phyloP scores from a whole-genome alignment of 1,140 invertebrate genomes.

The Drosophila lacertosa region DNA sequence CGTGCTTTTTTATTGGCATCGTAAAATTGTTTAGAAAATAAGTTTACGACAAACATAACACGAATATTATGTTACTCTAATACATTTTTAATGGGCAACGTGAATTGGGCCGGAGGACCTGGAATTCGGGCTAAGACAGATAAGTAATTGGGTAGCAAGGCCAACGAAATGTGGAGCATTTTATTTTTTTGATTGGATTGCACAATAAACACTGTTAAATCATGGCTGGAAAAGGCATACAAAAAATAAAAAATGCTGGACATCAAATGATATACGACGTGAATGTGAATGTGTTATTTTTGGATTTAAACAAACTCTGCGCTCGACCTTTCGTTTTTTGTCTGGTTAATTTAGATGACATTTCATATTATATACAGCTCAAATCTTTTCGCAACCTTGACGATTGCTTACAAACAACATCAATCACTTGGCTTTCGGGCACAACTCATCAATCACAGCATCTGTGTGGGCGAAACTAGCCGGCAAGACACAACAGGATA shows the following conservation, averaged over 20 bases:
- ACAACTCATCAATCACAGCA: conserved; percentile 58
- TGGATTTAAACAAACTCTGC: background rate
- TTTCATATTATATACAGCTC: conserved; percentile 17
- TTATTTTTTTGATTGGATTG: conserved; percentile 25
- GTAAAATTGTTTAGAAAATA: conserved; percentile 55
- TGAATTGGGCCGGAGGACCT: background rate
- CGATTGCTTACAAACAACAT: conserved; percentile 46
- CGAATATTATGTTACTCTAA: conserved; percentile 52
- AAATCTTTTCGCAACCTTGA: conserved; percentile 54
- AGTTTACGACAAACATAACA: conserved; percentile 56
- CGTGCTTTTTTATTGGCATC: conserved; percentile 45
- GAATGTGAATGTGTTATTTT: conserved; percentile 4
- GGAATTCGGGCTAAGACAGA: conserved; percentile 6
- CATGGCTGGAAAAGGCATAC: background rate
- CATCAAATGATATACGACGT: background rate
- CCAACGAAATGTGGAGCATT: conserved; percentile 12
- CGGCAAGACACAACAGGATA: conserved; percentile 11
- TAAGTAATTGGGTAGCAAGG: conserved; percentile 63
- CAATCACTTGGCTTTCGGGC: conserved; percentile 47
- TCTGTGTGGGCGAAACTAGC: conserved; percentile 9
- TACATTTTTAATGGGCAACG: conserved; percentile 63
- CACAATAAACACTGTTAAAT: conserved; percentile 6
- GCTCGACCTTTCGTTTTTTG: background rate
- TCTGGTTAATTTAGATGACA: conserved; percentile 39
- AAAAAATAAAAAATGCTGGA: background rate